Percentiles rank a stretch among this genome's conserved stretches.
Evolutionary conservation across 1,140 invertebrate species (phyloP).

Genomic region (Aphelinus atriplicis): DNA sequence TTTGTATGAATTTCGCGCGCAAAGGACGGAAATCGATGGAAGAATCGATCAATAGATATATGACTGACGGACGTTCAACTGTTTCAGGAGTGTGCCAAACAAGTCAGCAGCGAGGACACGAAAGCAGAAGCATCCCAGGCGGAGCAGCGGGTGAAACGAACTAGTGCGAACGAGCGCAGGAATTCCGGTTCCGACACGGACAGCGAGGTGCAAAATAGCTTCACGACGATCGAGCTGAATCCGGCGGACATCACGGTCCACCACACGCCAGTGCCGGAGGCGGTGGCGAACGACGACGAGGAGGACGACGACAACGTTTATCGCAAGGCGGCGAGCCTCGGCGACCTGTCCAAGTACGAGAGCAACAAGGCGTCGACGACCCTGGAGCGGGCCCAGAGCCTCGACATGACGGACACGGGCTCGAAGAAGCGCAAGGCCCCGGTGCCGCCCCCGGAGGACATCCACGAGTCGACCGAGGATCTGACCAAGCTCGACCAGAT

Average conservation of each 20-base stretch:
- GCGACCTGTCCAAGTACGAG: slow-evolving; percentile 81
- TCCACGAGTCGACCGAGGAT: slow-evolving; percentile 71
- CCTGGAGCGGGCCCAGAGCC: slow-evolving; percentile 82
- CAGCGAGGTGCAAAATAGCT: slow-evolving; percentile 61
- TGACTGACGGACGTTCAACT: no score
- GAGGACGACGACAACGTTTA: slow-evolving; percentile 70
- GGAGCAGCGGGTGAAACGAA: not conserved
- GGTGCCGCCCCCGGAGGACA: slow-evolving; percentile 65
- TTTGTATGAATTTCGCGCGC: not conserved
- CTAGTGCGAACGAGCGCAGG: slow-evolving; percentile 38
- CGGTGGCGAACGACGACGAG: slow-evolving; percentile 66
- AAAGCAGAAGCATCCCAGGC: not conserved
- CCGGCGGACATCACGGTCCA: slow-evolving; percentile 80
- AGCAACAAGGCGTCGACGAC: slow-evolving; percentile 69
- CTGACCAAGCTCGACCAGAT: slow-evolving; percentile 72
- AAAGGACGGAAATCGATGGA: no score
- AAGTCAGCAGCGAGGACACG: not conserved
- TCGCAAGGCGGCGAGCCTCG: slow-evolving; percentile 81
- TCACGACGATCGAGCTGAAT: slow-evolving; percentile 75
- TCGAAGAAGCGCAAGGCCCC: slow-evolving; percentile 77
- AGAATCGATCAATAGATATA: no score
- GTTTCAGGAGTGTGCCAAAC: not conserved
- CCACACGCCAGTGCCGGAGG: slow-evolving; percentile 70
- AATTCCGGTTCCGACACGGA: slow-evolving; percentile 69
- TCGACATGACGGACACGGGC: slow-evolving; percentile 79